Evolutionary conservation across 2,888 invertebrate genomes (phyloP), one percentile per base, ranked within the genome.

Genomic region (Chironomus riparius): DNA sequence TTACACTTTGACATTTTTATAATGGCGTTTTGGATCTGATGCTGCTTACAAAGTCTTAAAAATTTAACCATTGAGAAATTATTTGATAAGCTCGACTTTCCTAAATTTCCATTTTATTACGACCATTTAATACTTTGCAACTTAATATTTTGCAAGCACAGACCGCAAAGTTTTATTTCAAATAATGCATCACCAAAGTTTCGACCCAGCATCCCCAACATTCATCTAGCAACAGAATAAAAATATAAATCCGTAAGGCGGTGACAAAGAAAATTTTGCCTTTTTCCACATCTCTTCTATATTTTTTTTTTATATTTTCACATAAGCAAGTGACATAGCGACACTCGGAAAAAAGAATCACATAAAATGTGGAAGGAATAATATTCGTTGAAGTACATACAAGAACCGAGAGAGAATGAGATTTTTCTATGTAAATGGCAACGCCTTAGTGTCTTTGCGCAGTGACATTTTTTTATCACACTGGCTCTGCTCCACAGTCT

Each of bases 391-490:
- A 56, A 56, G 18, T 56, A 56, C 56, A 56, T 56, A 56, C 1
- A 18, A 56, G 18, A 50, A 50, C 50, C 50, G 50, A 50, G 56
- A 56, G 56, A 56, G 15, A 56, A 18, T 18, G 18, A 70, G 70
- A 70, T 70, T 70, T 70, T 47, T 15, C n/a, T 47, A 38, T 68
- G n/a, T 71, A 56, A 15, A 61, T 47, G 71, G 71, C 47, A 71
- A 71, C 71, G 71, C 71, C 71, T 71, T 71, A 61, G 61, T 56
- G 56, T 71, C 61, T 28, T 71, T 71, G 71, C 71, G 71, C 71
- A 71, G 22, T 71, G 71, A 71, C 71, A 71, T 71, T 61, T 70
- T 69, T 47, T 71, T 65, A 65, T 65, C 65, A 65, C 65, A 65
- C 21, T 38, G 38, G 38, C 2, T 13, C 21, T 24, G 56, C 22